Base-by-base conservation (phyloP, 2,888 invertebrate genomes). In the Drosophila pseudotalamancana region DNA sequence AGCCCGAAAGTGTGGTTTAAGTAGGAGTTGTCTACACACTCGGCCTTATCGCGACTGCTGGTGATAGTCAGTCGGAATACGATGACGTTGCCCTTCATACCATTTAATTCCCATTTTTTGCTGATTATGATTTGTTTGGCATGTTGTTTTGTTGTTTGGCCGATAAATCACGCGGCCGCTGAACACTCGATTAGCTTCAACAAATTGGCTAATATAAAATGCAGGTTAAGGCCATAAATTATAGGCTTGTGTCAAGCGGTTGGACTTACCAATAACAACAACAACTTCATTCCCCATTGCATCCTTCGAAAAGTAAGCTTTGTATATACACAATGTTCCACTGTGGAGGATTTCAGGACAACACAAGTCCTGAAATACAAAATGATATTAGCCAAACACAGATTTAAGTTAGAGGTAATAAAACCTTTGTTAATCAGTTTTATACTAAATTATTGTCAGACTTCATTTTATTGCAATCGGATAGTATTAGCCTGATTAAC, bases 81-180 rank as follows among this genome's bases (percentile, higher is more conserved):
- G 42, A 54, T 70, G 70, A 70, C 66, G 72, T 53, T 46, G 21
- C 8, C 29, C 18, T 11, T n/a, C 19, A 29, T 21, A 43, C 18
- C 53, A 12, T 32, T 39, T 14, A 49, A 49, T 49, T 16, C 40
- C 11, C 37, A 57, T 12, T 55, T 49, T 12, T 5, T 18, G 43
- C 23, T 68, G 46, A 55, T 62, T 56, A 39, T 40, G 37, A 54
- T 61, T 54, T 57, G 39, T 50, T 40, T 60, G 39, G 12, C 63
- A 49, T 53, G 42, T 53, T 14, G 40, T 37, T 53, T 25, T 63
- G 49, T 42, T 54, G 21, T 61, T 64, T 61, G 49, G 51, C 48
- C 53, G 51, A 67, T 72, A 77, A 77, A 79, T 77, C 77, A 79
- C 66, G 63, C 77, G 68, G 45, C 39, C 49, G 8, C 27, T 29